Base-by-base conservation (phyloP, 2,113 vertebrate genomes). In the Ranitomeya variabilis region DNA sequence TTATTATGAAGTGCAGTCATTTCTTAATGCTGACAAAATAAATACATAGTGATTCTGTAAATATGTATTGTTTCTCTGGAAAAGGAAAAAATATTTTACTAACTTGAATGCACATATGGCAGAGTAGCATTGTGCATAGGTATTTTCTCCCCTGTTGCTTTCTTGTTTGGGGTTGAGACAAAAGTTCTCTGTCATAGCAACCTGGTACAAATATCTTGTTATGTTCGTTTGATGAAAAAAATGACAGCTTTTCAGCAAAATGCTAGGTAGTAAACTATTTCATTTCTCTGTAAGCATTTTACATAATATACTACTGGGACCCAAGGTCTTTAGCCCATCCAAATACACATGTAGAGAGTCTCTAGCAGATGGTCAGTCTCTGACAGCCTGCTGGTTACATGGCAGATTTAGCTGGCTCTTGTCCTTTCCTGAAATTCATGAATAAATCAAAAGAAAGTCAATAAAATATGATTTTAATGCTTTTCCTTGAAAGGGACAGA, bases 221-320 rank as follows among this genome's bases (percentile, higher is more conserved):
- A 79, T 59, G 7, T 89, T 91, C n/a, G 21, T 54, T 91, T 85
- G 69, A 74, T 45, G 81, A 91, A 66, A 80, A 86, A 71, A 88
- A 84, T 91, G 91, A 91, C 91, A 92, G 85, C 23, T 85, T 64
- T 55, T 94, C 87, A 85, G 90, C 80, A 93, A 92, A 90, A 0
- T 88, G 67, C 52, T 6, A 0, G 77, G 45, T 86, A 90, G 87
- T 89, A 90, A 62, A 13, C 62, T 62, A 89, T 92, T 91, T 76
- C 67, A 6, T 89, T 76, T 83, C 13, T 71, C 73, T 87, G 81
- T 85, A 67, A 85, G 87, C 0, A 52, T 86, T 80, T 59, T 88
- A 62, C 7, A 6, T 87, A 67, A 57, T 26, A 8, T 69, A 84
- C 88, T 54, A 91, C 80, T 84, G 86, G 74, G 91, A 92, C 87